Conservation (phyloP, 2,113 vertebrate species). For the zebrafish (Danio rerio) region GRCz12tu NC_133182.1:40320001-40320500, state of each 20-base stretch:
- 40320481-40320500: no score
- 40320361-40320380: no score
- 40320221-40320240: no score
- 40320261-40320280: not conserved
- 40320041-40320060: not conserved
- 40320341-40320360: no score
- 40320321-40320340: no score
- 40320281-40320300: not conserved
- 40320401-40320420: no score
- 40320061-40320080: not conserved
- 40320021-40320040: not conserved
- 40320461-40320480: no score
- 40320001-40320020: not conserved
- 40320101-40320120: not conserved
- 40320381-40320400: no score
- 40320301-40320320: not conserved
- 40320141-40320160: not conserved
- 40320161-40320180: not conserved
- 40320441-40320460: no score
- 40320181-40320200: no score
- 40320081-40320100: not conserved
- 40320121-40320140: not conserved
- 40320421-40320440: no score
- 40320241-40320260: not conserved
- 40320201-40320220: no score